phyloP scores from a whole-genome alignment of 2,113 vertebrate genomes.

The Desmodus rotundus region DNA sequence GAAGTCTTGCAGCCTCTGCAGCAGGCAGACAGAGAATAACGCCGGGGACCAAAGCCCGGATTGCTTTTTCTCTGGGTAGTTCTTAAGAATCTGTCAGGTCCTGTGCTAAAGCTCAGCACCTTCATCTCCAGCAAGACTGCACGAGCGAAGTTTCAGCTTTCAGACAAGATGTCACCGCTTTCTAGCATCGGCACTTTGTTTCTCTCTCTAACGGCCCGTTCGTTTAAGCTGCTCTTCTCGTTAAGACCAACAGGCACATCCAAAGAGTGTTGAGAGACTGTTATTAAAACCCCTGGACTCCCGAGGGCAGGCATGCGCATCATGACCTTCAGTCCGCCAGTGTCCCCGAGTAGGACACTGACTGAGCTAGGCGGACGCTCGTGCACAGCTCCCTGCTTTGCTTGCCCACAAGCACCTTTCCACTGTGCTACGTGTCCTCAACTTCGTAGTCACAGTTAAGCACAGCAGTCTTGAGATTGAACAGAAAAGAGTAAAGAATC shows the following conservation, averaged over 20 bases:
- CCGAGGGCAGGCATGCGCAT: neutral
- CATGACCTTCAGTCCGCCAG: neutral
- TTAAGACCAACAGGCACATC: neutral
- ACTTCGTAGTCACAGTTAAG: neutral
- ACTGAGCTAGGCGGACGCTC: neutral
- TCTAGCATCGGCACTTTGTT: neutral
- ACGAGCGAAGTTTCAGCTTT: slow-evolving; percentile 47
- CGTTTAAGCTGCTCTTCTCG: neutral
- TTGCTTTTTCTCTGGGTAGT: neutral
- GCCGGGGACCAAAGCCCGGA: neutral
- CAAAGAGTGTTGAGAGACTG: neutral
- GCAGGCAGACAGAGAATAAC: neutral
- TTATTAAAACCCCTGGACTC: neutral
- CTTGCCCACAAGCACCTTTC: neutral
- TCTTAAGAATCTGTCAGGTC: slow-evolving; percentile 48
- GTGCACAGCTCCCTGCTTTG: neutral
- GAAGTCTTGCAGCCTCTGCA: neutral
- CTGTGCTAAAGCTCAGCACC: slow-evolving; percentile 17
- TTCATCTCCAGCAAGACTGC: neutral
- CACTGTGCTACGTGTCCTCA: neutral
- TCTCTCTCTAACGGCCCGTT: neutral
- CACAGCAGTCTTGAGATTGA: neutral
- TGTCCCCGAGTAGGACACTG: neutral
- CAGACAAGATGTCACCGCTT: neutral
- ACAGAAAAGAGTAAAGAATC: slow-evolving; percentile 16